phyloP scores from a whole-genome alignment of 2,888 invertebrate genomes.

The Rhopalosiphum nymphaeae region DNA sequence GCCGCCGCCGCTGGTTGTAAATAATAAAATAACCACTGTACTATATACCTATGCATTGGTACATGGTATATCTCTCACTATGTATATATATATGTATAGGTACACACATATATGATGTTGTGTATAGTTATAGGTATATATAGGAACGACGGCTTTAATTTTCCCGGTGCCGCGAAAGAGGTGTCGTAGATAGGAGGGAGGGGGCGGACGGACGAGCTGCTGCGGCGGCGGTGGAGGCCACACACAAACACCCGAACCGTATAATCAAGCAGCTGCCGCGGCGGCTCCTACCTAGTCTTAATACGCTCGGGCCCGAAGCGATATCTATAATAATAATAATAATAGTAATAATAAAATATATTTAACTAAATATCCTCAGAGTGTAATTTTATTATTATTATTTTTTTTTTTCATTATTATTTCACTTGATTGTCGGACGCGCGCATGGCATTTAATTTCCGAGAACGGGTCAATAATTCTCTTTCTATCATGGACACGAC shows the following conservation, averaged over 20 bases:
- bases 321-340: conserved; percentile 26
- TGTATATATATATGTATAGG: neutral
- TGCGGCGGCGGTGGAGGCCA: conserved; percentile 41
- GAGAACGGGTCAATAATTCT: conserved; percentile 19
- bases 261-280: conserved; percentile 63
- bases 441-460: conserved; percentile 32
- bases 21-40: conserved; percentile 61
- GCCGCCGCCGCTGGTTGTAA: conserved; percentile 56
- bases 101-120: neutral
- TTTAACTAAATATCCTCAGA: conserved; percentile 46
- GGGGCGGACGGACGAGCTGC: neutral
- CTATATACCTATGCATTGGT: neutral
- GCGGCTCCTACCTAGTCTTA: conserved; percentile 46
- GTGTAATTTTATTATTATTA: neutral
- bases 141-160: conserved; percentile 52
- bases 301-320: conserved; percentile 19
- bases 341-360: conserved; percentile 35
- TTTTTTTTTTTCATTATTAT: conserved; percentile 34
- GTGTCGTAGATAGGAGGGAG: conserved; percentile 37
- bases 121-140: neutral
- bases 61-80: neutral
- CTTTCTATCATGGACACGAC: neutral
- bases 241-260: conserved; percentile 63
- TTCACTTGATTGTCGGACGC: neutral
- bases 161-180: conserved; percentile 61